These are phyloP conservation scores for Malaclemys terrapin DNA, from an alignment of 2,113 vertebrate species.

Conservation along the genomic window DNA sequence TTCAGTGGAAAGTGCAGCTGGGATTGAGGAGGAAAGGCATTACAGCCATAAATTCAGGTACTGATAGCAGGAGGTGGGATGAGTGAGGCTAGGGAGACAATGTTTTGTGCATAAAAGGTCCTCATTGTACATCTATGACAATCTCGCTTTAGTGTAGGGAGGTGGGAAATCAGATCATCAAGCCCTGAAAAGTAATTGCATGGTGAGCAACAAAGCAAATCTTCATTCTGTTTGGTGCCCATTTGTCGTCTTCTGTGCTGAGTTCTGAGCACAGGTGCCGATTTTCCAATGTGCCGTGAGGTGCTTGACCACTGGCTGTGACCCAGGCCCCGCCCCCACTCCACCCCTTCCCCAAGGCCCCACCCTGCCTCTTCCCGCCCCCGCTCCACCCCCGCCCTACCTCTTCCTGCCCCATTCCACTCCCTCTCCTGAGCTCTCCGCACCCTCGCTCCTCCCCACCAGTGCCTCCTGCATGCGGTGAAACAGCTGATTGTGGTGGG, in stretches of 20 bases:
- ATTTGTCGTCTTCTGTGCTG: background rate
- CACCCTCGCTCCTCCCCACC: no score
- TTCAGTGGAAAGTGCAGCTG: background rate
- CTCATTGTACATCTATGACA: background rate
- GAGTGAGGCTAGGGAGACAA: background rate
- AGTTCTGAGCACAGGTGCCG: background rate
- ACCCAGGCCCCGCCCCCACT: background rate
- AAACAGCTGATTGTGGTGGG: no score
- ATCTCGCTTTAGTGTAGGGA: background rate
- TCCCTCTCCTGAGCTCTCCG: no score
- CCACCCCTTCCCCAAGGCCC: background rate
- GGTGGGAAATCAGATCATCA: background rate
- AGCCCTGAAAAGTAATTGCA: background rate
- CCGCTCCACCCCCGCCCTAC: no score
- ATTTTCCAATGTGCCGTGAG: no score
- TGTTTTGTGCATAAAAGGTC: background rate
- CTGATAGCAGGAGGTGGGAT: background rate
- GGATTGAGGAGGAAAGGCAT: background rate
- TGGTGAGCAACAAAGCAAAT: accelerated
- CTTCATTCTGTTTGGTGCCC: background rate
- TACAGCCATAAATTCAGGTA: background rate
- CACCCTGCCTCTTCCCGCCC: no score
- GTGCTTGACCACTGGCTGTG: no score
- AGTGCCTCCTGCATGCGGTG: no score
- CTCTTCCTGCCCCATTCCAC: no score